Base-by-base conservation (phyloP, 53 echinoderm and acorn worm species). In the Paracentrotus lividus region DNA sequence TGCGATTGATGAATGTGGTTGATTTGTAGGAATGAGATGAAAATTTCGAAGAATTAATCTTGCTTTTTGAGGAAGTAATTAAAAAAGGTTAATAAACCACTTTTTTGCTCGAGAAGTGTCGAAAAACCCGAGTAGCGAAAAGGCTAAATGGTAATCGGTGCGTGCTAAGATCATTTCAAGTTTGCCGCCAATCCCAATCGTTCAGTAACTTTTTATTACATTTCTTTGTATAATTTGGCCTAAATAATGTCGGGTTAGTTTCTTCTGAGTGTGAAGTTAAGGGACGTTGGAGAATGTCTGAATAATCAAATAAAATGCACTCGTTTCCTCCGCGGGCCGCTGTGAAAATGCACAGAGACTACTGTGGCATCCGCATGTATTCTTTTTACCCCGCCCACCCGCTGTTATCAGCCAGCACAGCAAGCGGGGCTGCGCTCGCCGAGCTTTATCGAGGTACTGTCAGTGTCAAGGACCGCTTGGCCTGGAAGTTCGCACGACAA, bases 401-500 rank as follows among this genome's bases (percentile, higher is more conserved):
- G 90, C 90, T 90, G 90, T 3, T 58, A 42, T n/a, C 65, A 32
- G 44, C 49, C 10, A 23, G 66, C 42, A 34, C 55, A 56, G 59
- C 38, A 16, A 88, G 88, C 88, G 38, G 88, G 57, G 20, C 88
- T 18, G 36, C 88, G 23, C 32, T 38, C 40, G 40, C 20, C 88
- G 0, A 65, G 27, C 42, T 23, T 27, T 26, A 47, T 31, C 47
- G 66, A 24, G 29, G 67, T 67, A 45, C 43, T n/a, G 90, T 47
- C 90, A 55, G 66, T 65, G 90, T 90, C 90, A 90, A 90, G 90
- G 90, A 61, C 64, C 88, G 59, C 32, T 31, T 54, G 8, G 54
- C 88, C 10, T 85, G 88, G 54, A 88, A 88, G 88, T 88, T 55
- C 88, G 88, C 88, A 57, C 54, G 24, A 38, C 31, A 34, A 88